Evolutionary conservation across 2,113 vertebrate genomes (phyloP), one percentile per base, ranked within the genome.

Genomic region (Sorex fumeus): DNA sequence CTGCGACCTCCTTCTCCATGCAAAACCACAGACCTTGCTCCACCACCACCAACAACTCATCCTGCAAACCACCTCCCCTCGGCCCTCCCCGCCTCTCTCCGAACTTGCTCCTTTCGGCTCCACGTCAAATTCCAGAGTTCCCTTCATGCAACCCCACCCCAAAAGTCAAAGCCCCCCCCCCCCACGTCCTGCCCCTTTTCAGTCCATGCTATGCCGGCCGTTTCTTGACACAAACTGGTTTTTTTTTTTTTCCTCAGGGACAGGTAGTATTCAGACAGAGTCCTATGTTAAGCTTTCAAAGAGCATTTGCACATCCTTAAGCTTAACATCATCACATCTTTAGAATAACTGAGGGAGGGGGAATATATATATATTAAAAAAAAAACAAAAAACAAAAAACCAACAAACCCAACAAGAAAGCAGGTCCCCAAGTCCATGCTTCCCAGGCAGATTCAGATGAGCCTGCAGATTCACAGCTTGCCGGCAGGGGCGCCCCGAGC

Each of bases 41-140:
- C 40, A 57, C 70, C 6, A 25, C n/a, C 12, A 9, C 28, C 69
- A 27, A 27, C 62, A 27, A 47, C 75, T 23, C 53, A 27, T 8
- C 25, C 4, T 6, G 53, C 50, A 28, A 19, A 8, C 36, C n/a
- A 62, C 64, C 36, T 27, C 53, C 64, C 92, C 12, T 76, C 60
- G 70, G 3, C 50, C n/a, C 71, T 16, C 66, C 47, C 67, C 84
- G 77, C 97, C 96, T 95, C 95, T 94, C 97, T 93, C 96, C 94
- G 97, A 96, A 98, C 98, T 95, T 98, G 91, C 98, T 97, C 97
- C 97, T 96, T 77, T 78, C 72, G 96, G 23, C 93, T 97, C 97
- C 96, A 23, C 15, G 69, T 69, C 83, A 34, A 72, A 76, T 47
- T 40, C 75, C 77, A 87, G 53, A 53, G 53, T 15, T 53, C 18